Base-by-base conservation (phyloP, 2,113 vertebrate species). In the Tamias sibiricus region DNA sequence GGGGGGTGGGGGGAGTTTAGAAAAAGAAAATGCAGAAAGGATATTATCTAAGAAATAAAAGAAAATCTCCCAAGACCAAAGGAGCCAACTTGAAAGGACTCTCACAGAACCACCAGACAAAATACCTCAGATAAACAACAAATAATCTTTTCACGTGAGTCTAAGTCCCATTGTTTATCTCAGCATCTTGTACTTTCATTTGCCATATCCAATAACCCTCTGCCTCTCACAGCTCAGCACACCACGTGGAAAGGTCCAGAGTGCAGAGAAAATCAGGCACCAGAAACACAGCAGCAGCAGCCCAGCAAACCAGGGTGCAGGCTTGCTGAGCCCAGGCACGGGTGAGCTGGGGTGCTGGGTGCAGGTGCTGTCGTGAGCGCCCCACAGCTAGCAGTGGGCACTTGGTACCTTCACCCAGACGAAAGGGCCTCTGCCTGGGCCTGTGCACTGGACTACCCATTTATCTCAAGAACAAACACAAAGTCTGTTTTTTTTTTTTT, bases 381-480 rank as follows among this genome's bases (percentile, higher is more conserved):
- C 62, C 47, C 54, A 3, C 30, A 6, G 30, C 42, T 0, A 9
- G 37, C 44, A 1, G 5, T 1, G 7, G 42, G 35, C 22, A 17
- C 54, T 8, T 0, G 1, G 59, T 7, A 26, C 80, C 66, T 57
- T 0, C 3, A 6, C 66, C n/a, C 35, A 30, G 68, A 75, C 12
- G 20, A 37, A 22, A 82, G 17, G 16, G 32, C 17, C 72, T 40
- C 62, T n/a, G 81, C 37, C 66, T 8, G 13, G 22, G 26, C n/a
- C 3, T 17, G 1, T 1, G 16, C 30, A 8, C 28, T 30, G 42
- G 44, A 81, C 6, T 52, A 54, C 32, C 35, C n/a, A 14, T 44
- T 83, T 19, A 79, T 59, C 52, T 37, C n/a, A 69, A 71, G 42
- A 19, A 49, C 20, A 35, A 57, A 94, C 85, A n/a, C 47, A 40